These are phyloP conservation scores for Trissoscelio sp. DNA, from an alignment of 2,888 invertebrate species.

Conservation along the genomic window DNA sequence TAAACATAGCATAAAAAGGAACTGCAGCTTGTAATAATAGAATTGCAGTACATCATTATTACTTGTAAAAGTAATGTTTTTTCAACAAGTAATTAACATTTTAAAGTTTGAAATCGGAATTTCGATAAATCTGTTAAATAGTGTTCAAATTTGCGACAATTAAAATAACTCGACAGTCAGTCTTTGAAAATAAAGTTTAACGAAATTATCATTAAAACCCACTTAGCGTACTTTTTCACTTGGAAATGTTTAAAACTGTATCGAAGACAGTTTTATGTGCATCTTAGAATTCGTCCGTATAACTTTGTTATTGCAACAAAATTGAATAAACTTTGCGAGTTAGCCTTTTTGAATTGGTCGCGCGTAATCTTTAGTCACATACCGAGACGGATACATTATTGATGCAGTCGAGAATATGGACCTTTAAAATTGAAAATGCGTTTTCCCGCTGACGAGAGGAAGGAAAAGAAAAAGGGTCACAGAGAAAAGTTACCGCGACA, in stretches of 20 bases:
- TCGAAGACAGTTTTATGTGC: neutral
- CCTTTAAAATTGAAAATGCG: conserved; percentile 38
- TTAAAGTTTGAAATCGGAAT: neutral
- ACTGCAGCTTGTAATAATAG: conserved; percentile 10
- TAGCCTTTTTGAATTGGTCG: neutral
- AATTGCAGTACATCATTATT: conserved; percentile 16
- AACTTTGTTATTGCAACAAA: neutral
- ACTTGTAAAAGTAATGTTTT: neutral
- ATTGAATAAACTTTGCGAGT: conserved; percentile 1
- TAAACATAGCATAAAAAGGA: conserved; percentile 6
- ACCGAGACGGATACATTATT: conserved; percentile 17
- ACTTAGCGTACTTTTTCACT: neutral
- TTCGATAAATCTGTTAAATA: neutral
- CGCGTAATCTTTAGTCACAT: neutral
- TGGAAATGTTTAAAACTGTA: neutral
- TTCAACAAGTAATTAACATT: conserved; percentile 4
- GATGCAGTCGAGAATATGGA: conserved; percentile 8
- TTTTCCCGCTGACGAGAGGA: neutral
- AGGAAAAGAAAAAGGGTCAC: conserved; percentile 10
- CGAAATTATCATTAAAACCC: neutral
- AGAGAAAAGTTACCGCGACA: conserved; percentile 17
- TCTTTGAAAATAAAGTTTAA: neutral
- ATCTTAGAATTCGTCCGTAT: neutral
- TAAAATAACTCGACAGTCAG: neutral
- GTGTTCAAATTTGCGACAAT: neutral